Evolutionary conservation across 2,888 invertebrate genomes (phyloP), one percentile per base, ranked within the genome.

Genomic region (Gymnosoma rotundatum): DNA sequence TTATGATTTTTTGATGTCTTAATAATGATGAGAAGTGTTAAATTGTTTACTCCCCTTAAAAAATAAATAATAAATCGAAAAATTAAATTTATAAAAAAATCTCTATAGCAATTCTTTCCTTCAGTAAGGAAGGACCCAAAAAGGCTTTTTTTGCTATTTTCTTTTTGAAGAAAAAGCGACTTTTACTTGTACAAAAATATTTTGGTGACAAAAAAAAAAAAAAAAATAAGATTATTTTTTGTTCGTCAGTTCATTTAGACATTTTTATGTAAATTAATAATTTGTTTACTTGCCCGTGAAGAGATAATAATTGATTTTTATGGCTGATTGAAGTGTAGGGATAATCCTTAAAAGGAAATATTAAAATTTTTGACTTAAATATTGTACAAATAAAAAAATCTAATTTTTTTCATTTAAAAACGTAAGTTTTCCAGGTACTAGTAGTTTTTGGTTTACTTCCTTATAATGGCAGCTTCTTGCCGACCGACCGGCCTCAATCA

Each of bases 1-100:
- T 20, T 25, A 25, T 76, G 85, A 83, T 85, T 79, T 75, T 76
- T 83, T 79, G 83, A 79, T 82, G 79, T 85, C 67, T 79, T 67
- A 72, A 75, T 75, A 79, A 66, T 61, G 86, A 86, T 84, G 81
- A 86, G 86, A 86, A 85, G 86, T 86, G 86, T 86, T 84, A 86
- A 86, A 74, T 78, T 83, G 78, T 86, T 86, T 80, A 69, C 52
- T 52, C 50, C 48, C 48, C 21, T 58, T 21, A 82, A 67, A 54
- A 70, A 36, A 56, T 52, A 58, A 52, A 69, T 32, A 32, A 20
- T 8, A 66, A 61, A 52, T 45, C 36, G 50, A 50, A 50, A 69
- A 74, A 48, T 72, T 52, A 45, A 70, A 83, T 50, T 74, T 8
- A 52, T 18, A 18, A 18, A 52, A 42, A 0, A 6, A 42, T 48